A percentile compares a stretch with the other conserved stretches of the same genome.
phyloP scores from a whole-genome alignment of 2,797 vertebrate genomes.

The Poeciliopsis infans region DNA sequence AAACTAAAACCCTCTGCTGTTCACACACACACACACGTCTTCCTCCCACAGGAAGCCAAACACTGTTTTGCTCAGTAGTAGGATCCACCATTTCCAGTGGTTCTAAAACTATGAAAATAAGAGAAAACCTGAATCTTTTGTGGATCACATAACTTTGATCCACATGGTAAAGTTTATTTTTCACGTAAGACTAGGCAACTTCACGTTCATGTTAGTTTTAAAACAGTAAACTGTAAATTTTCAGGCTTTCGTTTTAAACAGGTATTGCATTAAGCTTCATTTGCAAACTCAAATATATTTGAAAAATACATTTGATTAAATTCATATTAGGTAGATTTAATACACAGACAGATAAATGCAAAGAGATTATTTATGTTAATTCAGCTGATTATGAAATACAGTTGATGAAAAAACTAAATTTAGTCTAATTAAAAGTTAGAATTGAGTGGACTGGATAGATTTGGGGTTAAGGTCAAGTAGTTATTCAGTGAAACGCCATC shows the following conservation, averaged over 20 bases:
- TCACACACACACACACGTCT: not conserved
- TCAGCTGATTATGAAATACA: not conserved
- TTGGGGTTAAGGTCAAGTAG: not conserved
- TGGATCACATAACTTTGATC: not conserved
- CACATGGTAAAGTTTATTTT: not conserved
- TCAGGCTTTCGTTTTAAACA: not conserved
- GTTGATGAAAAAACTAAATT: not conserved
- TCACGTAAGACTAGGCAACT: not conserved
- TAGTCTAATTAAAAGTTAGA: not conserved
- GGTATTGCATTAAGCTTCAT: not conserved
- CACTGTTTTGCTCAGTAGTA: not conserved
- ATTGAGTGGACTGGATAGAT: not conserved
- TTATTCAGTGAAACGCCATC: not conserved
- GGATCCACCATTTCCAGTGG: not conserved
- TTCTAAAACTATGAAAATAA: not conserved
- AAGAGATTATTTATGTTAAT: not conserved
- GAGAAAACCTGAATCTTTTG: not conserved
- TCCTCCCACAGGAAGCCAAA: not conserved
- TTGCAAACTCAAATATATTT: not conserved
- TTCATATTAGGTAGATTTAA: not conserved
- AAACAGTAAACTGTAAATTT: not conserved
- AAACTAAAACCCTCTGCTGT: constrained; percentile 21
- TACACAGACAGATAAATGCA: not conserved
- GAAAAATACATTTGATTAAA: not conserved
- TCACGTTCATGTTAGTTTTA: not conserved